phyloP scores from a whole-genome alignment of 2,888 invertebrate genomes.

The Drosophila infuscata region DNA sequence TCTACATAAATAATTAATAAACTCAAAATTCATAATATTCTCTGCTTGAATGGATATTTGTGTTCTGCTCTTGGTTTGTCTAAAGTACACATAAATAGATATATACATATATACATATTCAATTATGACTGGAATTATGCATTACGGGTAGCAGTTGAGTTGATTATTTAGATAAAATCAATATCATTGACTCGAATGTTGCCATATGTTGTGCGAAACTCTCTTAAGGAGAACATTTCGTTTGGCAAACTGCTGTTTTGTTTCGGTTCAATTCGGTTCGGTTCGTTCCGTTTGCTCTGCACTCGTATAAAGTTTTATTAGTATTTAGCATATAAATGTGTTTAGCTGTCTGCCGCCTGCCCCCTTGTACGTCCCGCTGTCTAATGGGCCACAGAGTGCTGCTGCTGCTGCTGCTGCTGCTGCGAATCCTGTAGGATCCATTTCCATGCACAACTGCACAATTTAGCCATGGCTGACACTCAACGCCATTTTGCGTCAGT shows the following conservation, averaged over 20 bases:
- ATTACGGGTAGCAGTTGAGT: background rate
- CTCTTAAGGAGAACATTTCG: background rate
- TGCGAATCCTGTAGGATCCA: constrained; percentile 63
- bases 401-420: background rate
- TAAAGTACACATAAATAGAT: background rate
- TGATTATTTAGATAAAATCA: constrained; percentile 19
- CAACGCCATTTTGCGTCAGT: constrained; percentile 49
- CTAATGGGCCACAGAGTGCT: constrained; percentile 54
- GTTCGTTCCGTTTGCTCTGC: background rate
- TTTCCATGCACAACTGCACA: constrained; percentile 78
- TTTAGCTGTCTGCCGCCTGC: constrained; percentile 43
- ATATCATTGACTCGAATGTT: constrained; percentile 11
- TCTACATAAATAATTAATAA: background rate
- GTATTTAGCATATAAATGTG: constrained; percentile 72
- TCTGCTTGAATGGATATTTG: background rate
- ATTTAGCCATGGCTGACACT: constrained; percentile 53
- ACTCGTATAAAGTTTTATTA: constrained; percentile 53
- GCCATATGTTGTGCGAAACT: constrained; percentile 30
- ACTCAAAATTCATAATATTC: background rate
- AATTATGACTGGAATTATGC: constrained; percentile 9
- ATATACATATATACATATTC: too few relatives aligned
- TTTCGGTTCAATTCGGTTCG: constrained; percentile 1
- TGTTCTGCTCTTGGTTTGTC: background rate
- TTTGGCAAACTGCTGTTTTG: background rate
- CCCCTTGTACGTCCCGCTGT: constrained; percentile 5